Conservation (phyloP, 2,113 vertebrate species). For the Stictonetta naevosa region DNA sequence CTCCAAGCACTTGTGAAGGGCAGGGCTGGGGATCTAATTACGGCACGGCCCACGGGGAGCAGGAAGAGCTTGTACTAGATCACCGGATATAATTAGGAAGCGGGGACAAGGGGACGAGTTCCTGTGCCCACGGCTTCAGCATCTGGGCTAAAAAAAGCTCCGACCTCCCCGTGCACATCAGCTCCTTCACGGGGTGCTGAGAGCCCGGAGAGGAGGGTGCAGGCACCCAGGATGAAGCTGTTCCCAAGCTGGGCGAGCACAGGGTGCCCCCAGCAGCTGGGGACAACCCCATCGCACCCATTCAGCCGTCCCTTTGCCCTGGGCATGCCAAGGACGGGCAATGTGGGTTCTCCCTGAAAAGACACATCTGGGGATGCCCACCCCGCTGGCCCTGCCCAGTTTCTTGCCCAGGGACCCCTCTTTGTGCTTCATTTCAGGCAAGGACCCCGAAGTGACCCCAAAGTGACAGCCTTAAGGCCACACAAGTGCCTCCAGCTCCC, state of each 20-base stretch:
- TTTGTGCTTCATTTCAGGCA: not conserved
- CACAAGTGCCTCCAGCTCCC: not conserved
- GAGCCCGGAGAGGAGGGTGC: not conserved
- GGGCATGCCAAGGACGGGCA: fast-evolving
- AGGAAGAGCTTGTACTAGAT: conserved; percentile 25
- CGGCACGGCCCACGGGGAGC: not conserved
- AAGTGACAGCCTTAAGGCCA: not conserved
- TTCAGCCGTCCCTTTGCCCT: not conserved
- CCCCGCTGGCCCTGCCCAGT: not conserved
- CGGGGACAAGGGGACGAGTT: conserved; percentile 48
- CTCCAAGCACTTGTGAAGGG: conserved; percentile 20
- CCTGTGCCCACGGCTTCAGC: not conserved
- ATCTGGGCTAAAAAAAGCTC: conserved; percentile 46
- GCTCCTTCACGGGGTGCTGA: not conserved
- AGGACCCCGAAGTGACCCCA: not conserved
- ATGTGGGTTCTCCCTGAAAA: not conserved
- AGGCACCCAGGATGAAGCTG: not conserved
- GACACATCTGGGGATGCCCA: not conserved
- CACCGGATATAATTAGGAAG: conserved; percentile 59
- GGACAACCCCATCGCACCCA: not conserved
- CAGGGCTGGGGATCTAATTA: not conserved
- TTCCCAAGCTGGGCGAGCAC: not conserved
- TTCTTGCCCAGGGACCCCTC: not conserved
- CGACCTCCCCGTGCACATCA: not conserved
- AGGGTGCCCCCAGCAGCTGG: not conserved